phyloP scores from a whole-genome alignment of 2,888 invertebrate genomes.

The Proisotoma minuta region DNA sequence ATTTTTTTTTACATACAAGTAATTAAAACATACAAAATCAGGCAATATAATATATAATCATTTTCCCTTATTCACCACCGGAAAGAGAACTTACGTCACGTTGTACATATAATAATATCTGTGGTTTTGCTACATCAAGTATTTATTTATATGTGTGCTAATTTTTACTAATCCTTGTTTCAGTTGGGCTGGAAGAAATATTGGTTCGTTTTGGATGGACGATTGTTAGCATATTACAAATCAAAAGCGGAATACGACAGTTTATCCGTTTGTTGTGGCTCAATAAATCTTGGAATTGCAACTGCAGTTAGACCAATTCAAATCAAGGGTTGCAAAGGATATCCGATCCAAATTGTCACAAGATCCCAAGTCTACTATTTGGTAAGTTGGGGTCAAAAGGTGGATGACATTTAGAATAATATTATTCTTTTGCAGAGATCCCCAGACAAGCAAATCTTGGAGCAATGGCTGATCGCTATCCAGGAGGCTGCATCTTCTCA shows the following conservation, averaged over 20 bases:
- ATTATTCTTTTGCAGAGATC: conserved; percentile 52
- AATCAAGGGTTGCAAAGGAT: conserved; percentile 42
- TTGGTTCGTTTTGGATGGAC: conserved; percentile 58
- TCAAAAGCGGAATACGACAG: conserved; percentile 56
- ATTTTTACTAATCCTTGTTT: conserved; percentile 23
- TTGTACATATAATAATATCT: too few species aligned
- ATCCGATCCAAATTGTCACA: conserved; percentile 43
- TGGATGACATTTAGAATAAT: too few species aligned
- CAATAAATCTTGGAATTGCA: conserved; percentile 51
- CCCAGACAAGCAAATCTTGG: conserved; percentile 53
- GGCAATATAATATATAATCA: too few species aligned
- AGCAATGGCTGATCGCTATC: conserved; percentile 56
- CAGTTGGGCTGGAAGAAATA: conserved; percentile 56
- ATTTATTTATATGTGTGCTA: too few species aligned
- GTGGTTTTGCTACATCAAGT: too few species aligned
- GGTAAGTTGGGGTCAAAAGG: too few species aligned
- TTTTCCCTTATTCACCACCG: too few species aligned
- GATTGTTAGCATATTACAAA: conserved; percentile 56
- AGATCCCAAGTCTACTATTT: conserved; percentile 46
- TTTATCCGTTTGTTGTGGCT: conserved; percentile 56
- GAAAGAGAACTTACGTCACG: too few species aligned
- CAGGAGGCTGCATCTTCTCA: conserved; percentile 50
- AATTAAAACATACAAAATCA: too few species aligned
- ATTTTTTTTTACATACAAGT: too few species aligned
- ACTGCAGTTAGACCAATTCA: conserved; percentile 43